A percentile compares a stretch with the other conserved stretches of the same genome.
Conservation (phyloP, 2,888 invertebrate genomes). For the Nasonovia ribisnigri region DNA sequence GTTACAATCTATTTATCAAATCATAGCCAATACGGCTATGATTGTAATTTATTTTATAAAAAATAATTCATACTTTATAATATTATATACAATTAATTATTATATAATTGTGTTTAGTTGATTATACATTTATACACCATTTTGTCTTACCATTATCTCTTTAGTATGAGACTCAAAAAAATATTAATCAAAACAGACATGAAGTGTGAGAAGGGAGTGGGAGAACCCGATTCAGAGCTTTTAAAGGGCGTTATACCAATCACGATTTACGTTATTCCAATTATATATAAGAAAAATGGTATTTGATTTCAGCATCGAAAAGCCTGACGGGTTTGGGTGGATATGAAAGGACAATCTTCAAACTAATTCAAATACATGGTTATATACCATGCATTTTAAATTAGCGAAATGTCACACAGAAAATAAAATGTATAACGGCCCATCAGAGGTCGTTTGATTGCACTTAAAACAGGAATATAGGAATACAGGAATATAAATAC, state of each 20-base stretch:
- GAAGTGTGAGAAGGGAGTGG: not conserved
- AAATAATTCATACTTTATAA: not conserved
- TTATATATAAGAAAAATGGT: not conserved
- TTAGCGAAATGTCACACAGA: not conserved
- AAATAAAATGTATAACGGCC: not conserved
- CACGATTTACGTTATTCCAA: not conserved
- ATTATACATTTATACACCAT: not conserved
- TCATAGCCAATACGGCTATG: not conserved
- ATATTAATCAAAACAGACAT: not conserved
- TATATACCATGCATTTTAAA: not conserved
- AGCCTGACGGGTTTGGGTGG: not conserved
- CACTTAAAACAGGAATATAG: not conserved
- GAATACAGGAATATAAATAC: not conserved
- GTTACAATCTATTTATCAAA: not conserved
- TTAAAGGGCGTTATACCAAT: not conserved
- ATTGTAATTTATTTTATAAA: not conserved
- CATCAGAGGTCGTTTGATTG: not conserved
- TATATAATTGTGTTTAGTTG: not conserved
- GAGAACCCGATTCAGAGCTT: not conserved
- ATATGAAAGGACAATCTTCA: not conserved
- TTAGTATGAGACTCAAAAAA: not conserved
- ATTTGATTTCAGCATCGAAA: not conserved
- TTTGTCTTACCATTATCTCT: not conserved
- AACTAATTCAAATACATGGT: not conserved
- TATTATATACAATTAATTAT: not conserved